phyloP scores from a whole-genome alignment of 1,140 invertebrate species.

The Heliconius congener region DNA sequence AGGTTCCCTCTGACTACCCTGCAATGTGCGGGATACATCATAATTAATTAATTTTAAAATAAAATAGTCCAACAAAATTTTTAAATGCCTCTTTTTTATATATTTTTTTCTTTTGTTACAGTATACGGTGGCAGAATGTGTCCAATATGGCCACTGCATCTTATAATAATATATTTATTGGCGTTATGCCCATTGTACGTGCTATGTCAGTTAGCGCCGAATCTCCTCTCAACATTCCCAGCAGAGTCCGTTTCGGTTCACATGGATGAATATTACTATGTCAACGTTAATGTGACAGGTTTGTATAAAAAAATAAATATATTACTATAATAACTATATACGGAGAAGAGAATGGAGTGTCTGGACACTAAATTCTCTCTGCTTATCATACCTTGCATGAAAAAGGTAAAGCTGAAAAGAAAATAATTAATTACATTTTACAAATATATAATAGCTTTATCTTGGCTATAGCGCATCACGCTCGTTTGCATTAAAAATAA shows the following conservation, averaged over 20 bases:
- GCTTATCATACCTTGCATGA: too few species aligned
- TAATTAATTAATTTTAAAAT: too few species aligned
- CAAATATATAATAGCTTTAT: too few species aligned
- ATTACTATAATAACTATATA: background rate
- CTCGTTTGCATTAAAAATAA: too few species aligned
- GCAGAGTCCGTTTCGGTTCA: slow-evolving; percentile 52
- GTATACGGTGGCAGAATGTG: slow-evolving; percentile 75
- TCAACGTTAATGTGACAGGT: slow-evolving; percentile 62
- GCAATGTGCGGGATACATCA: too few species aligned
- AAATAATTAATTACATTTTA: too few species aligned
- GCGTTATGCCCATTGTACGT: slow-evolving; percentile 81
- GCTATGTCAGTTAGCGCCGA: slow-evolving; percentile 75
- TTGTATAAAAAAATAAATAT: background rate
- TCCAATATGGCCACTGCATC: slow-evolving; percentile 84
- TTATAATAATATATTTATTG: slow-evolving; percentile 82
- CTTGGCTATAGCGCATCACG: too few species aligned
- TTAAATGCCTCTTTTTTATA: background rate
- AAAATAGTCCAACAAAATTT: too few species aligned
- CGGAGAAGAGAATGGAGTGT: background rate
- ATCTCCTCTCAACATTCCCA: slow-evolving; percentile 57
- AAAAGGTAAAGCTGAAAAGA: too few species aligned
- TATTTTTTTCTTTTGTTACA: slow-evolving; percentile 17
- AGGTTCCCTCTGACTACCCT: too few species aligned
- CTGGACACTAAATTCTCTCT: background rate
- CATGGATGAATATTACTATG: slow-evolving; percentile 59